Percentiles rank a stretch among this genome's conserved stretches.
Conservation (phyloP, 2,888 invertebrate species). For the Aporophyla nigra region DNA sequence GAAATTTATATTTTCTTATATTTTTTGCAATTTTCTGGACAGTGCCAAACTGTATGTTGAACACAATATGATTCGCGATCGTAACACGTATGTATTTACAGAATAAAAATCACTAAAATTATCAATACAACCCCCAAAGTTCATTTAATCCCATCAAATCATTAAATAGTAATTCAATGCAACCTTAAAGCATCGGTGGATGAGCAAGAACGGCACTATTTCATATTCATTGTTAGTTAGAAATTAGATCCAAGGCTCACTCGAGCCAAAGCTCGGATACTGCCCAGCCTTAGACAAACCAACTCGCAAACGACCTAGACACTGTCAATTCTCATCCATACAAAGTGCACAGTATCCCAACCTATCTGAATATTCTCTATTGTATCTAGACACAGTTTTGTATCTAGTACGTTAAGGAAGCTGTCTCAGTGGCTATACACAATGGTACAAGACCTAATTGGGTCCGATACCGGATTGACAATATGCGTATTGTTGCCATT, state of each 20-base stretch:
- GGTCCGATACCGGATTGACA: conserved; percentile 45
- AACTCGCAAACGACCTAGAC: neutral
- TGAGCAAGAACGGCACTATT: neutral
- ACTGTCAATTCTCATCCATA: neutral
- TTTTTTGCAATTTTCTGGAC: too few relatives aligned
- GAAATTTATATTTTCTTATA: too few relatives aligned
- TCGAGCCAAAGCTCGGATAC: neutral
- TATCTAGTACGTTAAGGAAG: conserved; percentile 9
- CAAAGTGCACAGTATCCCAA: neutral
- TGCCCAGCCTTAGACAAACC: neutral
- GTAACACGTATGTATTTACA: too few relatives aligned
- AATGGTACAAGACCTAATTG: conserved; percentile 45
- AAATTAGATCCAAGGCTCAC: neutral
- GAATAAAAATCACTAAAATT: too few relatives aligned
- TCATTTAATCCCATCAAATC: too few relatives aligned
- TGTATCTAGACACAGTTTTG: conserved; percentile 3
- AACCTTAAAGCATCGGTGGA: too few relatives aligned
- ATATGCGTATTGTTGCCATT: conserved; percentile 44
- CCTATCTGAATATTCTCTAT: neutral
- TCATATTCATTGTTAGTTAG: neutral
- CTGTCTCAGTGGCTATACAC: conserved; percentile 24
- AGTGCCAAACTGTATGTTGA: too few relatives aligned
- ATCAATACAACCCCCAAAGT: too few relatives aligned
- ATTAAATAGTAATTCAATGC: too few relatives aligned
- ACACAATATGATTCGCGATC: too few relatives aligned